Base-by-base conservation (phyloP, 1,140 invertebrate genomes). In the Cheumatopsyche charites region DNA sequence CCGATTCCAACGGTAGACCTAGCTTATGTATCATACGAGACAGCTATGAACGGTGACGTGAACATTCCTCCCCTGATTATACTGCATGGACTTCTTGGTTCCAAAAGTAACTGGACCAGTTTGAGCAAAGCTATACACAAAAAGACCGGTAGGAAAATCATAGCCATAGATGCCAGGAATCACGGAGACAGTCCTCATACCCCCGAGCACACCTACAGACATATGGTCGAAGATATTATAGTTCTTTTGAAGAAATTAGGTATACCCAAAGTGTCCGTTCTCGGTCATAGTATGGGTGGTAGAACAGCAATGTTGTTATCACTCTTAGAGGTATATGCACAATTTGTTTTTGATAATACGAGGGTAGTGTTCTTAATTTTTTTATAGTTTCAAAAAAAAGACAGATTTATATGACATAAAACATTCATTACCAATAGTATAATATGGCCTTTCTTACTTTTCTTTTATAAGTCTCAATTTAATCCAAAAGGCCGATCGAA, bases 281-380 rank as follows among this genome's bases (percentile, higher is more conserved):
- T 98, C 72, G 95, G 95, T 0, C 94, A 98, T 78, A 94, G 94
- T 70, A 96, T 97, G 92, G 95, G 95, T 15, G 96, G 94, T 13
- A 88, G 93, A 67, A 85, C 90, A 1, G 89, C 90, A 52, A 97
- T 97, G 94, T 85, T 86, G 25, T 84, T 91, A 25, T 90, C 94
- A 81, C 88, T 72, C 78, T 77, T 82, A 47, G 13, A 73, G 70
- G 72, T 76, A 45, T 66, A 23, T 58, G n/a, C n/a, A n/a, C 45
- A 61, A 62, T 55, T 70, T 25, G 4, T 25, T 21, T 49, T 49
- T 49, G 9, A 1, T 47, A 52, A n/a, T n/a, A n/a, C n/a, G n/a
- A n/a, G n/a, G n/a, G n/a, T n/a, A n/a, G n/a, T n/a, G n/a, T n/a
- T n/a, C n/a, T n/a, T n/a, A n/a, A n/a, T n/a, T n/a, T n/a, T n/a